These are phyloP conservation scores for Poliocrania exsul DNA, from an alignment of 2,797 vertebrate species.

Conservation along the genomic window DNA sequence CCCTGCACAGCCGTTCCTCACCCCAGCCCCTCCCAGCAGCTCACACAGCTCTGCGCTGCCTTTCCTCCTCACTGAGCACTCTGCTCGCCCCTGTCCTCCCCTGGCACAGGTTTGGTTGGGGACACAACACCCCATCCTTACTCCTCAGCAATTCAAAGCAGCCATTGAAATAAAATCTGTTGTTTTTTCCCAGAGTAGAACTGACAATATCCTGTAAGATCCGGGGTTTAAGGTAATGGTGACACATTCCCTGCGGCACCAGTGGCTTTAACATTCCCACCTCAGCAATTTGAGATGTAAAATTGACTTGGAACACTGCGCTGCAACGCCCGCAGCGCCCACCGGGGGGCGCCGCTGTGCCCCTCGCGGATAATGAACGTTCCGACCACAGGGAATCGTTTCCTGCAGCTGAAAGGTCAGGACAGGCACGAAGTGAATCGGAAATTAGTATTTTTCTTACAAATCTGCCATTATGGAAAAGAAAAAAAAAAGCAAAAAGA, in stretches of 20 bases:
- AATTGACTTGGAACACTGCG: rapidly evolving
- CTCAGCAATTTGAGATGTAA: rapidly evolving
- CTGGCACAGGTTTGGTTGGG: neutral
- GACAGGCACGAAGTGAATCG: rapidly evolving
- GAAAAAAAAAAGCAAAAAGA: neutral
- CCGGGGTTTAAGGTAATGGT: rapidly evolving
- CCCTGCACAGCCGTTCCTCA: neutral
- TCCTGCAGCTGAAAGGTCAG: neutral
- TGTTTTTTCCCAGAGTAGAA: rapidly evolving
- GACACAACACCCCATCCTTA: rapidly evolving
- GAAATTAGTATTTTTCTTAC: neutral
- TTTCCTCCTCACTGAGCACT: neutral
- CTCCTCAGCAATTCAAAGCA: neutral
- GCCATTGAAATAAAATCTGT: neutral
- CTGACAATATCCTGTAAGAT: rapidly evolving
- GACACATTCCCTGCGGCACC: rapidly evolving
- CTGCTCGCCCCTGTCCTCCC: rapidly evolving
- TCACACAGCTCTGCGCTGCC: neutral
- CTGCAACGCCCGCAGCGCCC: neutral
- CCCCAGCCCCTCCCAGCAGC: neutral
- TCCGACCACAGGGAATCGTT: neutral
- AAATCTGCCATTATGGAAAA: neutral
- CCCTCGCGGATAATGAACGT: rapidly evolving
- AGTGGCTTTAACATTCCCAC: rapidly evolving
- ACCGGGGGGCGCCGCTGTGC: neutral